Conservation (phyloP, 2,888 invertebrate genomes). For the Fragum whitleyi region DNA sequence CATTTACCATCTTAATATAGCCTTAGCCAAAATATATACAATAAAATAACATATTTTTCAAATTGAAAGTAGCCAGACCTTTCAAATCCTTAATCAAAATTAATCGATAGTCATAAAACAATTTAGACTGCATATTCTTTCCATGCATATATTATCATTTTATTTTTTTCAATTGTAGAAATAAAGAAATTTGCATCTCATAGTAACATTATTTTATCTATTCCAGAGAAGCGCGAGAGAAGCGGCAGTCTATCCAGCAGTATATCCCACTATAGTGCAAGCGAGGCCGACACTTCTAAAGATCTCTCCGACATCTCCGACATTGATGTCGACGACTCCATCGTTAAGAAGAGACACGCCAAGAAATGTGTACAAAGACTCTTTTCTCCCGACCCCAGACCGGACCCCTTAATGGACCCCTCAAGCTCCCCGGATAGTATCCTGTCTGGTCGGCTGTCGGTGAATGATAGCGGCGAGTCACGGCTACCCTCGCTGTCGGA, state of each 20-base stretch:
- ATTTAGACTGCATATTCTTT: no score
- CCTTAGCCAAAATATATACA: no score
- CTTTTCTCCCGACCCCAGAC: constrained; percentile 49
- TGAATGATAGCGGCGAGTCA: not conserved
- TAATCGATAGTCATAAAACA: no score
- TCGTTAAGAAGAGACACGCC: constrained; percentile 6
- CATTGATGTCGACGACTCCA: constrained; percentile 60
- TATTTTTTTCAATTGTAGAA: no score
- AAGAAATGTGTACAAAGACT: constrained; percentile 47
- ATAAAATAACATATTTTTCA: no score
- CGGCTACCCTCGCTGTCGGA: constrained; percentile 46
- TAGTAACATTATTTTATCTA: not conserved
- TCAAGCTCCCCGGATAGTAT: constrained; percentile 60
- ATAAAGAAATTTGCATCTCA: no score
- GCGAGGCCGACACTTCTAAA: constrained; percentile 52
- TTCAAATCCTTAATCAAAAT: no score
- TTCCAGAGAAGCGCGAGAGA: constrained; percentile 42
- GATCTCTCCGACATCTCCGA: constrained; percentile 52
- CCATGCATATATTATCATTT: no score
- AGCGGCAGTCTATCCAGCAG: constrained; percentile 61
- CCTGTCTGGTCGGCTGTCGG: not conserved
- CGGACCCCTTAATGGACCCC: constrained; percentile 35
- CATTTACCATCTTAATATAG: no score
- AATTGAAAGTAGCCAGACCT: no score
- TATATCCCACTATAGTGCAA: constrained; percentile 41